Percentiles rank a stretch among this genome's conserved stretches.
Conservation (phyloP, 2,888 invertebrate genomes). For the Leptura quadrifasciata region DNA sequence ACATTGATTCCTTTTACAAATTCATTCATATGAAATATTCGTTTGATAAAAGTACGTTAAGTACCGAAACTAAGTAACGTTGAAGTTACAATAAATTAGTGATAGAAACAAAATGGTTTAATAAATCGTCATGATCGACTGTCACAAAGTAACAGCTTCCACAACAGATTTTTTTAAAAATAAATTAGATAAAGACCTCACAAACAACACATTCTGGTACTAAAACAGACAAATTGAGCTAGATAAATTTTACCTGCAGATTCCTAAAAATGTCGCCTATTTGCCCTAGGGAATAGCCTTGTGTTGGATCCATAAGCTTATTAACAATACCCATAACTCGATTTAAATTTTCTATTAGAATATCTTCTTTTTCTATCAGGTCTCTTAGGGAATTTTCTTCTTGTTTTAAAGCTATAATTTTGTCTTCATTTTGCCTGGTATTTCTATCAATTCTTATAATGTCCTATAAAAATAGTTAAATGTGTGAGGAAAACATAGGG, state of each 20-base stretch:
- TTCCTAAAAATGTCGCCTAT: conserved; percentile 77
- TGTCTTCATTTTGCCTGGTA: conserved; percentile 85
- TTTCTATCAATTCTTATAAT: conserved; percentile 91
- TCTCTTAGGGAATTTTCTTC: conserved; percentile 84
- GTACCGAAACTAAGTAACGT: no score
- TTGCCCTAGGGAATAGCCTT: conserved; percentile 77
- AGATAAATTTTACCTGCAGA: conserved; percentile 72
- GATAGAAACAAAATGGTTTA: no score
- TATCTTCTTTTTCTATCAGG: conserved; percentile 82
- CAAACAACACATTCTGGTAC: no score
- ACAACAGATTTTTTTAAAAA: no score
- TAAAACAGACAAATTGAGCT: not conserved
- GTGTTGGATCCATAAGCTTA: conserved; percentile 75
- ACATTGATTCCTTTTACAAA: no score
- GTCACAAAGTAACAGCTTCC: no score
- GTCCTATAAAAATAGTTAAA: conserved; percentile 77
- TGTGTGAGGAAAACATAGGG: no score
- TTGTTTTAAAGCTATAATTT: conserved; percentile 85
- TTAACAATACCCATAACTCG: conserved; percentile 82
- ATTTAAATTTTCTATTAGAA: conserved; percentile 83
- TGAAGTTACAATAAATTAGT: no score
- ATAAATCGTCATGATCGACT: no score
- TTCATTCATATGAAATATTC: no score
- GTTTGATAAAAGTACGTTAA: no score
- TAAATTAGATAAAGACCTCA: no score